These are phyloP conservation scores for Smutsia gigantea DNA, from an alignment of 2,797 vertebrate genomes.

Conservation along the genomic window DNA sequence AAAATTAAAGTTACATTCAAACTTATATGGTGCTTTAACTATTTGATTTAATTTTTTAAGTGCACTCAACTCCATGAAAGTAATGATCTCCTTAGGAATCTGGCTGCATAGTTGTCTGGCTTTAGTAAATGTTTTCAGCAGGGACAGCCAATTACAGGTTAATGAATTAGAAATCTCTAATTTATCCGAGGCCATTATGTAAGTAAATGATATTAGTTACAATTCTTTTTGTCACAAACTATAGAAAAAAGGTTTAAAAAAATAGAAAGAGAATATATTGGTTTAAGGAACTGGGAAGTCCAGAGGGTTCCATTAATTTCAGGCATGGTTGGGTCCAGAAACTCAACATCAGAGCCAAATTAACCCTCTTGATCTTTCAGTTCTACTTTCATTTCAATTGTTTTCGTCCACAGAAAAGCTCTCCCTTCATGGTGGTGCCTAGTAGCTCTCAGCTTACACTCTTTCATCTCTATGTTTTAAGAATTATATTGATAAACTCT, in stretches of 20 bases:
- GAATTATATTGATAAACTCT: background rate
- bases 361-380: background rate
- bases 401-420: background rate
- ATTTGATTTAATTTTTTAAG: background rate
- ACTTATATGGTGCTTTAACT: background rate
- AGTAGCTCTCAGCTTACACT: accelerated
- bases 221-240: conserved; percentile 53
- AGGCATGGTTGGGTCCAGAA: background rate
- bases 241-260: background rate
- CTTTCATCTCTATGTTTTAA: background rate
- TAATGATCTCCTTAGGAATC: background rate
- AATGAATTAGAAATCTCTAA: conserved; percentile 63
- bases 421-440: background rate
- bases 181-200: conserved; percentile 27
- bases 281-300: background rate
- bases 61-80: background rate
- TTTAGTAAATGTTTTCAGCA: background rate
- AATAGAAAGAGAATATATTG: background rate
- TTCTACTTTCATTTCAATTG: background rate
- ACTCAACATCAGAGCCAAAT: background rate
- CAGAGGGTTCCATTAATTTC: conserved; percentile 1
- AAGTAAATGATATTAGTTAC: conserved; percentile 38
- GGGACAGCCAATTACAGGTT: conserved; percentile 37
- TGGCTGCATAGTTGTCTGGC: background rate
- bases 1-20: background rate